Evolutionary conservation across 2,888 invertebrate species (phyloP).

Genomic region (Philopedon plagiatum): DNA sequence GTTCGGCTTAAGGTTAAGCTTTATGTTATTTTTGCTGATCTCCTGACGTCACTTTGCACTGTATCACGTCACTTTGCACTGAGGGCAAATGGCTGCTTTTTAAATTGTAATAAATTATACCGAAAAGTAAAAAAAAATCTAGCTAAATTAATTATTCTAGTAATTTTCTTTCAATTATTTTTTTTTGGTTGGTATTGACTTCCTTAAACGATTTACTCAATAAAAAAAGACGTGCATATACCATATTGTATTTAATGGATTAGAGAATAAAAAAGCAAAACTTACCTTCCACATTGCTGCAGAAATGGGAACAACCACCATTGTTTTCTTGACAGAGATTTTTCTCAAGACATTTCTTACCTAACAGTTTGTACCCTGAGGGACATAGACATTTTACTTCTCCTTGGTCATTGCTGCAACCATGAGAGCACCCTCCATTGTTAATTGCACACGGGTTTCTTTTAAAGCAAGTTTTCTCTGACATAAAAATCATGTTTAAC

Average conservation of each 20-base stretch:
- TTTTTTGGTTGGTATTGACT: no score
- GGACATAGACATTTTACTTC: slow-evolving; percentile 71
- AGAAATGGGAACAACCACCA: slow-evolving; percentile 70
- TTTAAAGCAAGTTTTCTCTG: slow-evolving; percentile 64
- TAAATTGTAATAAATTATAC: no score
- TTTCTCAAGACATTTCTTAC: slow-evolving; percentile 67
- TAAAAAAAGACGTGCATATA: no score
- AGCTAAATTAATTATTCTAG: no score
- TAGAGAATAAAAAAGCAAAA: slow-evolving; percentile 66
- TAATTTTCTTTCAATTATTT: no score
- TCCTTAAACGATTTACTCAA: no score
- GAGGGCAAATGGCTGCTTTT: no score
- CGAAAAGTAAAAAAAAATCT: no score
- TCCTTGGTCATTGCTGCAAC: slow-evolving; percentile 70
- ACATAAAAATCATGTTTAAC: background rate
- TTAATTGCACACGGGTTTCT: slow-evolving; percentile 67
- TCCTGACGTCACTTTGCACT: no score
- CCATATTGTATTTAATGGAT: slow-evolving; percentile 33
- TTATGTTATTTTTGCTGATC: no score
- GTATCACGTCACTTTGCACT: no score
- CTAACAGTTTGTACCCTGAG: slow-evolving; percentile 58
- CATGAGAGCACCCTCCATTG: slow-evolving; percentile 71
- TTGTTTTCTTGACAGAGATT: slow-evolving; percentile 66
- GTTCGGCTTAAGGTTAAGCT: no score
- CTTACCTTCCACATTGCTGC: slow-evolving; percentile 65